Evolutionary conservation across 2,113 vertebrate species (phyloP).

Genomic region (Daboia siamensis): DNA sequence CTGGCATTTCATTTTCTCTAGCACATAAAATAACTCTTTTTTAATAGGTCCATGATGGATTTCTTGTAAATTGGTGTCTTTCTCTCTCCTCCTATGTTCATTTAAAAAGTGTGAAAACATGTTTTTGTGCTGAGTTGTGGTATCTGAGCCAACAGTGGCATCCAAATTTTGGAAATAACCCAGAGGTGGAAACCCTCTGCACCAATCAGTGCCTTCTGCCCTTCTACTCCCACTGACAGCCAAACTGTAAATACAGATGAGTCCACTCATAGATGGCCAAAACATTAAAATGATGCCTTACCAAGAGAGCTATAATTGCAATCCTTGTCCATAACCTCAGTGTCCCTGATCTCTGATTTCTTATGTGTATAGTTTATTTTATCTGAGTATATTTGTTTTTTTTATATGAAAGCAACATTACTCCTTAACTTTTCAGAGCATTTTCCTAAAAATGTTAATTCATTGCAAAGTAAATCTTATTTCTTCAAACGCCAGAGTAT

Average conservation of each 20-base stretch:
- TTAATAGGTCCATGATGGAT: constrained; percentile 30
- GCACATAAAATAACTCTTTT: constrained; percentile 51
- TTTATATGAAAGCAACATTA: not conserved
- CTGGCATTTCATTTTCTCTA: constrained; percentile 44
- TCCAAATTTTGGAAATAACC: constrained; percentile 40
- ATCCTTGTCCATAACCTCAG: not conserved
- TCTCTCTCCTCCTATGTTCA: constrained; percentile 40
- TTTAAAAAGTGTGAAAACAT: constrained; percentile 44
- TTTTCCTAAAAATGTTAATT: not conserved
- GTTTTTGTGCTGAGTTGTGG: constrained; percentile 29
- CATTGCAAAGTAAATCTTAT: not conserved
- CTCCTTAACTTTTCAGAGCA: not conserved
- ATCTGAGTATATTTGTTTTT: not conserved
- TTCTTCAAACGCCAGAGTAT: not conserved
- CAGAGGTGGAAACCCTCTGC: constrained; percentile 38
- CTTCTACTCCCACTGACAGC: constrained; percentile 18
- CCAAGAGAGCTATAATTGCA: constrained; percentile 7
- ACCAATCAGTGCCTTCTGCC: constrained; percentile 11
- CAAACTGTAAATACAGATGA: not conserved
- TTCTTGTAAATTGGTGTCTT: not conserved
- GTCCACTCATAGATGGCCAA: constrained; percentile 1
- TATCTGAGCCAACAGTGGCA: constrained; percentile 34
- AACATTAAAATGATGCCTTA: not conserved
- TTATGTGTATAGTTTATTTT: accelerated
- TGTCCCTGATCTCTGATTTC: not conserved